These are phyloP conservation scores for Drosophila orosa DNA, from an alignment of 1,140 invertebrate species.

Conservation along the genomic window DNA sequence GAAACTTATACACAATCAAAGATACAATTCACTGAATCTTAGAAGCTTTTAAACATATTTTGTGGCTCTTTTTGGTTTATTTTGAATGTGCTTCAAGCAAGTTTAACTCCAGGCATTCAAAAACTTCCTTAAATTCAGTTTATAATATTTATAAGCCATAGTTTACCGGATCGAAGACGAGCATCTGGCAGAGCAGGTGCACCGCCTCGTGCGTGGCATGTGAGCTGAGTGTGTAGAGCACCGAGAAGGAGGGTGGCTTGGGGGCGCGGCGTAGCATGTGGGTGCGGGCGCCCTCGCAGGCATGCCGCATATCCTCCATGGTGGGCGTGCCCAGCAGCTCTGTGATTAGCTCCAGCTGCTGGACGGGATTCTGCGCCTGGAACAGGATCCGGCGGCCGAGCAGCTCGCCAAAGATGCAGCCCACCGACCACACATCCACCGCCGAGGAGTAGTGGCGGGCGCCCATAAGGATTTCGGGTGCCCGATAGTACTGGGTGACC, in stretches of 20 bases:
- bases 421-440: slow-evolving; percentile 99
- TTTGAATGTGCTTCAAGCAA: too few relatives aligned
- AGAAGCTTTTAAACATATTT: neutral
- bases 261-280: slow-evolving; percentile 96
- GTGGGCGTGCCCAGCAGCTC: slow-evolving; percentile 98
- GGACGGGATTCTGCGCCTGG: slow-evolving; percentile 97
- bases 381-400: slow-evolving; percentile 97
- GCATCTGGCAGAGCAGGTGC: slow-evolving; percentile 98
- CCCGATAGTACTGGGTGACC: slow-evolving; percentile 99
- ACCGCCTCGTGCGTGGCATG: slow-evolving; percentile 99
- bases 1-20: neutral
- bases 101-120: neutral
- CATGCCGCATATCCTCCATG: slow-evolving; percentile 97
- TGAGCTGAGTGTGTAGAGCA: slow-evolving; percentile 95
- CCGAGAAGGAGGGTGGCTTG: slow-evolving; percentile 94
- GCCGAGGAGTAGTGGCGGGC: slow-evolving; percentile 98
- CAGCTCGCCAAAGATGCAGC: slow-evolving; percentile 99
- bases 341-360: slow-evolving; percentile 98
- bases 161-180: slow-evolving; percentile 98
- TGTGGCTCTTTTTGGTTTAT: too few relatives aligned
- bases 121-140: neutral
- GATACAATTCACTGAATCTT: neutral
- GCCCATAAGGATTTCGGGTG: slow-evolving; percentile 99
- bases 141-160: neutral
- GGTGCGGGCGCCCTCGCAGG: slow-evolving; percentile 96